Evolutionary conservation across 2,113 vertebrate genomes (phyloP), one percentile per base, ranked within the genome.

Genomic region (Campylomormyrus numenius): DNA sequence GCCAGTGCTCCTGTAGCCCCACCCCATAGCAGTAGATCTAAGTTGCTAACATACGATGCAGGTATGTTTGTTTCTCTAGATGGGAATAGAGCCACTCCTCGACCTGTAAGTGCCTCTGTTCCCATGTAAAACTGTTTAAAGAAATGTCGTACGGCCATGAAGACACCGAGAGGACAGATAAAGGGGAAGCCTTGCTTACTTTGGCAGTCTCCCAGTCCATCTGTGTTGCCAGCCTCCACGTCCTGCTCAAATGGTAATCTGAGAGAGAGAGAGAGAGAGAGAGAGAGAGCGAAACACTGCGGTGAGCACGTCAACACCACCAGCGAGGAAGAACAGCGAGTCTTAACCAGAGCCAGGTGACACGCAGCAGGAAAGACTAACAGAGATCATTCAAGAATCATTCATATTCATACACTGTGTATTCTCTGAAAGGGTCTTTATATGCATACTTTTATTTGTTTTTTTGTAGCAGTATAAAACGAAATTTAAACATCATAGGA

Each of bases 161-260:
- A 91, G 89, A 92, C 88, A 91, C 88, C 94, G 89, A 94, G 92
- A 94, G 92, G 93, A 88, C 91, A 89, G 89, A 93, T 93, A 94
- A 93, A 91, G 93, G 90, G 95, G 94, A 95, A 96, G 93, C 93
- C 95, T 92, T 96, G 97, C 98, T 99, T 98, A 99, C 98, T 99
- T 97, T 99, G 98, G 97, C 98, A 99, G 96, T 99, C 98, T 94
- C 98, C 98, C 95, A 99, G 96, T 94, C 98, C 98, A 95, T 99
- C 98, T 95, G 98, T 99, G 95, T 98, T 98, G 94, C 98, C 98
- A 92, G 95, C 97, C 93, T 99, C 98, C 95, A 99, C 93, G 95
- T 99, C 98, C 96, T 99, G 98, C 94, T 99, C 98, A 95, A 98
- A 99, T 94, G 96, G 93, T 93, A 97, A 95, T 96, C 98, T 99